Evolutionary conservation across 2,888 invertebrate genomes (phyloP).

Genomic region (Drosophila mercatorum): DNA sequence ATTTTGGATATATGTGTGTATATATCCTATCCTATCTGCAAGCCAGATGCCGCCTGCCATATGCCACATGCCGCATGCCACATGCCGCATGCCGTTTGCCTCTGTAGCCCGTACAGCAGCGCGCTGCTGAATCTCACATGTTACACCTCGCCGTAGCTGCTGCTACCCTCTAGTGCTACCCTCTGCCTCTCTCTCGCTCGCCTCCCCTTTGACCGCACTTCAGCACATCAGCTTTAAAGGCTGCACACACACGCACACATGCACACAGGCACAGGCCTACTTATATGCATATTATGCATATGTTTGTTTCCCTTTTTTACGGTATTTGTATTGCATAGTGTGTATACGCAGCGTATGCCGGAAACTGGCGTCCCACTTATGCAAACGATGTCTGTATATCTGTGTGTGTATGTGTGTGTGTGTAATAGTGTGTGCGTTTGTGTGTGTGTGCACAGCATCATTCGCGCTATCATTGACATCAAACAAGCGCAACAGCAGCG

Average conservation of each 20-base stretch:
- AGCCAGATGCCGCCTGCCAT: not conserved
- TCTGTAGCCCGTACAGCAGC: constrained; percentile 3
- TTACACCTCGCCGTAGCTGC: constrained; percentile 10
- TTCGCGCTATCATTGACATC: constrained; percentile 73
- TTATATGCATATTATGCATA: constrained; percentile 15
- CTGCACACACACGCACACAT: constrained; percentile 19
- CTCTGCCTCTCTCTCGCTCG: not conserved
- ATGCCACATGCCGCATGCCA: not conserved
- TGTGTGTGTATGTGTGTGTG: not conserved
- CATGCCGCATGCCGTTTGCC: not conserved
- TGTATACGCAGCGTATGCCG: constrained; percentile 60
- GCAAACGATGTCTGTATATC: constrained; percentile 47
- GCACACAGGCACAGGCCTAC: constrained; percentile 11
- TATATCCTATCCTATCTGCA: not conserved
- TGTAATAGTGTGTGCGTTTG: constrained; percentile 11
- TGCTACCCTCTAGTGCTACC: not conserved
- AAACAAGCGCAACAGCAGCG: constrained; percentile 45
- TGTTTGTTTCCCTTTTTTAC: constrained; percentile 13
- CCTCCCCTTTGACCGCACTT: not conserved
- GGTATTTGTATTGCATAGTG: constrained; percentile 55
- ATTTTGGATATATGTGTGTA: constrained; percentile 6
- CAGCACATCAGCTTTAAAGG: constrained; percentile 1
- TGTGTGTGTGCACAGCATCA: constrained; percentile 61
- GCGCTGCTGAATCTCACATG: constrained; percentile 29
- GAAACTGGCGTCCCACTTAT: constrained; percentile 61